Evolutionary conservation across 2,113 vertebrate species (phyloP).

Genomic region (Candoia aspera): DNA sequence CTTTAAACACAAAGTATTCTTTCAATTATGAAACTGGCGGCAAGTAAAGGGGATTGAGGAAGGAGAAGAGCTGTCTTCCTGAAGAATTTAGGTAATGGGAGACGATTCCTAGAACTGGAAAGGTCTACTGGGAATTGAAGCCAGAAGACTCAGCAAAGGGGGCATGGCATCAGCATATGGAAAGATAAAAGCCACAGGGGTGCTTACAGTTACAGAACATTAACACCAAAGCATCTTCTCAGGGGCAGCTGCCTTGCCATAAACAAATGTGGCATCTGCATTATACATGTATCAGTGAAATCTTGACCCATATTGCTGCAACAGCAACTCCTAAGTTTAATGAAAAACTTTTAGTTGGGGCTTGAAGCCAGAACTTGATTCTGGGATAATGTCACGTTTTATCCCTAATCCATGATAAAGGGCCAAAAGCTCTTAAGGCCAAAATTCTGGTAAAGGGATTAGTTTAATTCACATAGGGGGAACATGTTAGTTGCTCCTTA

Average conservation of each 20-base stretch:
- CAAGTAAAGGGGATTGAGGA: background rate
- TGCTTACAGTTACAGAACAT: background rate
- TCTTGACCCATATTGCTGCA: background rate
- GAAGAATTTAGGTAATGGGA: background rate
- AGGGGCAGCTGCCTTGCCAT: no score
- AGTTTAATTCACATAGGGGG: background rate
- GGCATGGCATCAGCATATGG: background rate
- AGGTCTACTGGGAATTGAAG: background rate
- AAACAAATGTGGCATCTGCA: background rate
- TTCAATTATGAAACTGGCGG: background rate
- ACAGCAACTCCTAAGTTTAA: background rate
- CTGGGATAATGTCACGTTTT: background rate
- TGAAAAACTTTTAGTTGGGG: background rate
- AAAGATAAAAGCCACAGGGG: background rate
- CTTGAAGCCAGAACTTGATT: background rate
- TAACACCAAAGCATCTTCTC: background rate
- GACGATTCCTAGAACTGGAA: background rate
- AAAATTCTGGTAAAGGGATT: background rate
- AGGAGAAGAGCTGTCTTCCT: background rate
- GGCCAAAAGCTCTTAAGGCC: background rate
- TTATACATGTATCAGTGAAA: background rate
- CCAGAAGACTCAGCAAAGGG: no score
- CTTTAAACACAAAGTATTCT: no score
- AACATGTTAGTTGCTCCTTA: background rate
- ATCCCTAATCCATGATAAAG: background rate